phyloP scores from a whole-genome alignment of 2,888 invertebrate genomes.

The Eutolmus rufibarbis region DNA sequence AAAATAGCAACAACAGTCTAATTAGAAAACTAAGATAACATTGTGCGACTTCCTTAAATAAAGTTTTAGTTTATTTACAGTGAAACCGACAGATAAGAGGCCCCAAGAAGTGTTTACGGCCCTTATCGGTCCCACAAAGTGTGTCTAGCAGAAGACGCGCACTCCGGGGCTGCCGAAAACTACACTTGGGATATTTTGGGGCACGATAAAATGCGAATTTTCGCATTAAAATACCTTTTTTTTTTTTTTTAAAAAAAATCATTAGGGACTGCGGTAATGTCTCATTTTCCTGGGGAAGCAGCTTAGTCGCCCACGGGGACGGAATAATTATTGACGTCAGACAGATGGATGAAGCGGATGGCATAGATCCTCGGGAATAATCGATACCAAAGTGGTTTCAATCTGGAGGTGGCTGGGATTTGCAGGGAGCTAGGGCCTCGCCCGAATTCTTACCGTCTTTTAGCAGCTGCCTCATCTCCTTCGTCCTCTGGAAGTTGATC shows the following conservation, averaged over 20 bases:
- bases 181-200: neutral
- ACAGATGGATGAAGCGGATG: neutral
- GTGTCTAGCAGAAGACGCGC: neutral
- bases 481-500: constrained; percentile 90
- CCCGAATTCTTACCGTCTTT: constrained; percentile 76
- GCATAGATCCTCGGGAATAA: neutral
- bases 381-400: neutral
- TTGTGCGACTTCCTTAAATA: neutral
- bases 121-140: neutral
- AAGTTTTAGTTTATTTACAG: neutral
- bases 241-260: neutral
- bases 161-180: neutral
- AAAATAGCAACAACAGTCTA: neutral
- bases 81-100: neutral
- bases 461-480: constrained; percentile 86
- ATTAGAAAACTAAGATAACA: neutral
- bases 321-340: neutral
- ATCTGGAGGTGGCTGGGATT: neutral
- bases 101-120: neutral
- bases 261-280: neutral
- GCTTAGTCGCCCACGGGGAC: neutral
- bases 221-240: neutral
- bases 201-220: neutral
- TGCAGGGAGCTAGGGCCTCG: constrained; percentile 14
- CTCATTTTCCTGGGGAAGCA: neutral